These are phyloP conservation scores for Zygothrica quintamaculata DNA, from an alignment of 2,888 invertebrate genomes.

Conservation along the genomic window DNA sequence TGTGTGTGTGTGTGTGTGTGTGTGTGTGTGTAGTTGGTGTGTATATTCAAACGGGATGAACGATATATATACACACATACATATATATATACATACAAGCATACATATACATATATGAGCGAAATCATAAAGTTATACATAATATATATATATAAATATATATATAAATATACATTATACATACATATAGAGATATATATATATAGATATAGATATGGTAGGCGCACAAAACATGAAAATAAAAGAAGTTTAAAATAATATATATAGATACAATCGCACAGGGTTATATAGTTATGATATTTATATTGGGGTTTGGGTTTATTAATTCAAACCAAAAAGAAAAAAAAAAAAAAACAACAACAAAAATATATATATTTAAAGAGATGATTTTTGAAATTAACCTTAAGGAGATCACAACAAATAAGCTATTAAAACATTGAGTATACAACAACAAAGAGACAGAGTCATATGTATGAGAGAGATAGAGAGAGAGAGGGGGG, in stretches of 20 bases:
- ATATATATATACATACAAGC: constrained; percentile 26
- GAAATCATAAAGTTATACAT: constrained; percentile 56
- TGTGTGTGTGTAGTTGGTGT: constrained; percentile 38
- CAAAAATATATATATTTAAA: too few relatives aligned
- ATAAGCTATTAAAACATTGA: too few relatives aligned
- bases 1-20: constrained; percentile 35
- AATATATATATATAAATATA: constrained; percentile 43
- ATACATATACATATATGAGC: constrained; percentile 48
- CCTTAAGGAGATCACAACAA: too few relatives aligned
- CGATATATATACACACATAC: constrained; percentile 33
- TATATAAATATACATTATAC: constrained; percentile 20
- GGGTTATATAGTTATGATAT: constrained; percentile 34
- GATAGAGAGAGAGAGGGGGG: too few relatives aligned
- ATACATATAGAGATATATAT: constrained; percentile 1
- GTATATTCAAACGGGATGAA: constrained; percentile 64
- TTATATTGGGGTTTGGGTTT: too few relatives aligned
- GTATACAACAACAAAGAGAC: too few relatives aligned
- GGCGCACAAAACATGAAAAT: constrained; percentile 73
- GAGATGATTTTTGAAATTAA: too few relatives aligned
- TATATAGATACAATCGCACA: constrained; percentile 45
- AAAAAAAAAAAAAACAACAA: too few relatives aligned
- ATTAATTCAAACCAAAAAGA: too few relatives aligned
- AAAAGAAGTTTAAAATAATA: constrained; percentile 65
- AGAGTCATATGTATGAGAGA: too few relatives aligned
- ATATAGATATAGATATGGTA: constrained; percentile 40